Evolutionary conservation across 2,113 vertebrate species (phyloP), one percentile per base, ranked within the genome.

Genomic region (Cyprinodon tularosa): DNA sequence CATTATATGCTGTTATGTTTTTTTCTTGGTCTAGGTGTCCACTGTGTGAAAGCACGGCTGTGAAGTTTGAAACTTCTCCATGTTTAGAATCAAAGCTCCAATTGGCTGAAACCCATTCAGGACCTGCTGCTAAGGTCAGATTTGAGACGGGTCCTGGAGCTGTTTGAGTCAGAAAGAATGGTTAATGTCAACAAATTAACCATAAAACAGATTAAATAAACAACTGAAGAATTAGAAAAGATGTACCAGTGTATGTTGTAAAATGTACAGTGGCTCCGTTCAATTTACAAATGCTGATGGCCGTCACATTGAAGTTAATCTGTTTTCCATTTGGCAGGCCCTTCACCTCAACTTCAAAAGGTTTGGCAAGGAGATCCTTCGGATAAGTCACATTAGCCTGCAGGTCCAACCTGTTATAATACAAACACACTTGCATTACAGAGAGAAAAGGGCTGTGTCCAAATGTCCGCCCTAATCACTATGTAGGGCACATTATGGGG

Each of bases 1-100:
- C 0, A 0, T 0, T 0, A 0, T 0, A 1, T 0, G 0, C 0
- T 29, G 0, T 0, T 4, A 0, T 0, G 20, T 15, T 7, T 17
- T 0, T 0, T 0, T 0, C 0, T 1, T 0, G 1, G 0, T 0
- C 1, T 0, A 0, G 0, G 0, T 0, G 0, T 8, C 0, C 0
- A 0, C 4, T 8, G 1, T 66, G 7, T 0, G 0, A 0, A 8
- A 88, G 70, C 0, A 0, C 0, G 0, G 57, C 12, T 0, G 0
- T 29, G 57, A 82, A 93, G 4, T 0, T 0, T 8, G 47, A 12
- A 36, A 10, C 3, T 3, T 3, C 39, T 0, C 70, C 71, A 9
- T 8, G 17, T 9, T 57, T 57, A 0, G 0, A 0, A 4, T 62
- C 0, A 0, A 0, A 0, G 0, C 0, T 0, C 92, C 93, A 93